A percentile compares a stretch with the other conserved stretches of the same genome.
Evolutionary conservation across 2,113 vertebrate genomes (phyloP).

Genomic region (Ramphastos sulfuratus): DNA sequence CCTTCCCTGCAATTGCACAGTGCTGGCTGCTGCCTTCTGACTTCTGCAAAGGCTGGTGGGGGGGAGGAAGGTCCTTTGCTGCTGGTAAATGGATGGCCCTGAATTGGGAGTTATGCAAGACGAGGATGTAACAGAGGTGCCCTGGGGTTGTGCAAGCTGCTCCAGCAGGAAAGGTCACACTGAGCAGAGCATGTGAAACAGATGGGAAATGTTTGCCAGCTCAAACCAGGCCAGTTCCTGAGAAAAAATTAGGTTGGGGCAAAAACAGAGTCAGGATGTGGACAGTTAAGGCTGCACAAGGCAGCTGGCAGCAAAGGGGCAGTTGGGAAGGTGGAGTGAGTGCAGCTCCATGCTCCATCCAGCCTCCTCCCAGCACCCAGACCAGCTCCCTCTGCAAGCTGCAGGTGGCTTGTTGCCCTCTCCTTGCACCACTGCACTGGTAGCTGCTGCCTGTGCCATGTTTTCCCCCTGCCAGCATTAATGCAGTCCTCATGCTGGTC

Average conservation of each 20-base stretch:
- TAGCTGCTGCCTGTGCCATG: not conserved
- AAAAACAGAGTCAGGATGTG: not conserved
- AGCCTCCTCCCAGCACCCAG: not conserved
- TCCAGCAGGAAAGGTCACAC: conserved; percentile 17
- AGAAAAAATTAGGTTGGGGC: conserved; percentile 20
- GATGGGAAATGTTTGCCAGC: conserved; percentile 12
- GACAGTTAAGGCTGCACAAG: not conserved
- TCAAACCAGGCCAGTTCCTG: conserved; percentile 13
- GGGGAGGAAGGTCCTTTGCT: not conserved
- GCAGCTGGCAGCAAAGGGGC: not conserved
- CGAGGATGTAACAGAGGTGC: not conserved
- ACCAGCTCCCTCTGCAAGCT: not conserved
- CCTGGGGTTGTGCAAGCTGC: conserved; percentile 6
- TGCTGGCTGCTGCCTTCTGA: not conserved
- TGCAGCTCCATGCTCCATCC: not conserved
- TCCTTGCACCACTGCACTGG: rapidly evolving
- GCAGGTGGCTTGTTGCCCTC: not conserved
- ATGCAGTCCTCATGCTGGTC: not conserved
- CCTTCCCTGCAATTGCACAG: not conserved
- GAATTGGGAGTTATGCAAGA: conserved; percentile 22
- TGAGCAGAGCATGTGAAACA: not conserved
- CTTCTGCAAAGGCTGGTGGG: not conserved
- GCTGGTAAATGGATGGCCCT: not conserved
- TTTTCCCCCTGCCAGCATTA: not conserved
- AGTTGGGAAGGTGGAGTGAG: rapidly evolving